Conservation (phyloP, 2,888 invertebrate genomes). For the Trichopoda pennipes region DNA sequence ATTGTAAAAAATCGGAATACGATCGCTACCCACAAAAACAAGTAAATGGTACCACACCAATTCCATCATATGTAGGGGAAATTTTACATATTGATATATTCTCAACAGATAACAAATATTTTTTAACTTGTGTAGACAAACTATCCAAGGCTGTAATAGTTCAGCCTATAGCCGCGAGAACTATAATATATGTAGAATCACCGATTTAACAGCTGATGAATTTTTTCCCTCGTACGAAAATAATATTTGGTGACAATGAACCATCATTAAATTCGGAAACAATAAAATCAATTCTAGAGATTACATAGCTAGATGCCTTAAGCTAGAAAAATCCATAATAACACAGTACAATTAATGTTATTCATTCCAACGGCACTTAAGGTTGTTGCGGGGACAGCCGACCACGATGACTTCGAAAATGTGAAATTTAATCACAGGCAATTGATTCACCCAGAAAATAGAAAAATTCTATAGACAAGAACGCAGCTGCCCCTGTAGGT, state of each 20-base stretch:
- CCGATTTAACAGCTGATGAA: constrained; percentile 67
- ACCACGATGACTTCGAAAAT: too few relatives aligned
- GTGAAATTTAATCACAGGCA: too few relatives aligned
- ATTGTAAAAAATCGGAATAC: constrained; percentile 64
- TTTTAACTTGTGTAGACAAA: constrained; percentile 8
- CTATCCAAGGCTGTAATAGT: not conserved
- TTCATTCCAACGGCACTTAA: too few relatives aligned
- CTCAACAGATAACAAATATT: not conserved
- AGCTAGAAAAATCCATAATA: too few relatives aligned
- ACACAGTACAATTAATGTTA: too few relatives aligned
- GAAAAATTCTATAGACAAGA: too few relatives aligned
- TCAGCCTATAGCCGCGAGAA: constrained; percentile 47
- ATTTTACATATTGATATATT: constrained; percentile 12
- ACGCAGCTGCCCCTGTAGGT: too few relatives aligned
- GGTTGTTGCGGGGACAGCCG: too few relatives aligned
- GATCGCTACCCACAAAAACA: constrained; percentile 67
- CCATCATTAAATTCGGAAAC: constrained; percentile 65
- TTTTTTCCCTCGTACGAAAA: constrained; percentile 59
- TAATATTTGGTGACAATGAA: constrained; percentile 69
- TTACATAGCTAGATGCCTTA: too few relatives aligned
- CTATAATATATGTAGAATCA: constrained; percentile 64
- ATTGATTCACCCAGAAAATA: too few relatives aligned
- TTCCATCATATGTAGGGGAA: constrained; percentile 4
- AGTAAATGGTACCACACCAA: constrained; percentile 41
- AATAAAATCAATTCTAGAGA: too few relatives aligned